phyloP scores from a whole-genome alignment of 2,888 invertebrate species.

The Cryptophagus acutangulus region DNA sequence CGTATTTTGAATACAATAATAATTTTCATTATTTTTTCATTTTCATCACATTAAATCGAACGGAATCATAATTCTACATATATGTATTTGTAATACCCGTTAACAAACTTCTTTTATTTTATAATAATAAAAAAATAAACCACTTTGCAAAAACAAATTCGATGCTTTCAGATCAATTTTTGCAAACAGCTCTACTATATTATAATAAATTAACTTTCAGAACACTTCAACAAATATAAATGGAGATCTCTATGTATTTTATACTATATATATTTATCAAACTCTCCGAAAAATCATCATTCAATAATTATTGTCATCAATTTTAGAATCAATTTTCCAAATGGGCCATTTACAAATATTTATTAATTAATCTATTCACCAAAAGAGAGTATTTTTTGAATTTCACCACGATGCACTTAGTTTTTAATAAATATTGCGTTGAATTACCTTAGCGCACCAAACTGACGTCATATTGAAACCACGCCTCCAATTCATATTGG shows the following conservation, averaged over 20 bases:
- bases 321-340: too few species aligned
- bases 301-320: too few species aligned
- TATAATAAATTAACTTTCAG: slow-evolving; percentile 26
- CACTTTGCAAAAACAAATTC: slow-evolving; percentile 20
- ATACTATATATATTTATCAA: too few species aligned
- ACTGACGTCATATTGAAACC: too few species aligned
- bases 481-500: too few species aligned
- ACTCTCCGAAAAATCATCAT: too few species aligned
- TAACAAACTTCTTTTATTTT: slow-evolving; percentile 29
- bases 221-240: slow-evolving; percentile 25
- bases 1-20: not conserved
- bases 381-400: too few species aligned
- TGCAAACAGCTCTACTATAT: slow-evolving; percentile 17
- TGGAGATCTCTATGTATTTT: slow-evolving; percentile 8
- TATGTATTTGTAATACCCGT: slow-evolving; percentile 48
- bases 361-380: too few species aligned
- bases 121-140: slow-evolving; percentile 5
- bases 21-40: not conserved
- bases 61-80: slow-evolving; percentile 44
- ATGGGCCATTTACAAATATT: too few species aligned
- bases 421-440: too few species aligned
- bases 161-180: not conserved
- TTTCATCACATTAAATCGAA: slow-evolving; percentile 46
- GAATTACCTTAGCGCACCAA: too few species aligned
- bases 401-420: too few species aligned